Evolutionary conservation across 2,888 invertebrate genomes (phyloP), one percentile per base, ranked within the genome.

Genomic region (Drosophila mettleri): DNA sequence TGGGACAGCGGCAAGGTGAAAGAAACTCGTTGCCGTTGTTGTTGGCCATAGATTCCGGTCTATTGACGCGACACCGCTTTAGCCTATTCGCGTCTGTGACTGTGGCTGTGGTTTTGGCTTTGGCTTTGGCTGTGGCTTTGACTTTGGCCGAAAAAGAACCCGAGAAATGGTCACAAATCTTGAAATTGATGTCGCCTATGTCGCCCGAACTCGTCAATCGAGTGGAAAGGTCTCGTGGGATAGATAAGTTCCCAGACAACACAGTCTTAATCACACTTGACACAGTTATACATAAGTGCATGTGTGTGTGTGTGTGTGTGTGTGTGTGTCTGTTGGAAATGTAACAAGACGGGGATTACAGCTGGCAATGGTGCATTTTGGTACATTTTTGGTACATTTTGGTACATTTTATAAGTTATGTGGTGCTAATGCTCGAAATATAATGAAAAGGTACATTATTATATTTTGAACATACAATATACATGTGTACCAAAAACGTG

Each of bases 1-100:
- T 78, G 75, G 78, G 61, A 75, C 78, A 75, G 22, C 61, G 46
- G 75, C 78, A 78, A 67, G 80, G 80, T 68, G 78, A 78, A 69
- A 73, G 82, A 84, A 83, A 84, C 82, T 82, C 48, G 82, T 83
- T 24, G 24, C 5, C 5, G 24, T 24, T 83, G 82, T 78, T 84
- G 70, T 27, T 45, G 45, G n/a, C 12, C 51, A 20, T 62, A 8
- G 51, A 70, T 62, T 72, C 61, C 69, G 72, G 72, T 72, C 64
- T 69, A 63, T 58, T 24, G 41, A 48, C 48, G 27, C 27, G 41
- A 55, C 48, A 18, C 27, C 51, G 22, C 29, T 48, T 68, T 57
- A 45, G 49, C 36, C 43, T 31, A 48, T 29, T 41, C 53, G 55
- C 39, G 20, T 36, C 49, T 38, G 16, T 36, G 48, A 31, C 67